Percentiles rank a stretch among this genome's conserved stretches.
These are phyloP conservation scores for Argyra leucocephala DNA, from an alignment of 2,888 invertebrate genomes.

Conservation along the genomic window DNA sequence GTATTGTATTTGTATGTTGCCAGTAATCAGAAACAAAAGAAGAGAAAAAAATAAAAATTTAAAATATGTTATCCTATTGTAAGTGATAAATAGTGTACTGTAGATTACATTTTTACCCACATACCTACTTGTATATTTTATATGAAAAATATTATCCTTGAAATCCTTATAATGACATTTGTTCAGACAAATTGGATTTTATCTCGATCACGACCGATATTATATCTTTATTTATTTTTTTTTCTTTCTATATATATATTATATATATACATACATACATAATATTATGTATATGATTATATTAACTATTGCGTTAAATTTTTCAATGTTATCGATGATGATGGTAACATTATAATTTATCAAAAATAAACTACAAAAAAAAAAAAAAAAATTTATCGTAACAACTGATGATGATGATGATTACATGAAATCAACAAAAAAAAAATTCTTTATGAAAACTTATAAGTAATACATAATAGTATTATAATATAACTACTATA, in stretches of 20 bases:
- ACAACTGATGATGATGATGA: not conserved
- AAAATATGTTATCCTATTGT: too few species aligned
- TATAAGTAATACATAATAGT: too few species aligned
- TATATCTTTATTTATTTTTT: not conserved
- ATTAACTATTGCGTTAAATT: not conserved
- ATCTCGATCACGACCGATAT: not conserved
- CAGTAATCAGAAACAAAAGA: too few species aligned
- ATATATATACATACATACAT: not conserved
- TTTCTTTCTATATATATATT: not conserved
- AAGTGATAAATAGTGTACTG: too few species aligned
- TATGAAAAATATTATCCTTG: not conserved
- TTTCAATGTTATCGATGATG: not conserved
- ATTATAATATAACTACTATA: too few species aligned
- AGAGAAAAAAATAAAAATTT: too few species aligned
- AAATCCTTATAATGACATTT: not conserved
- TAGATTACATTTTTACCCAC: too few species aligned
- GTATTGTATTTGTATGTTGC: too few species aligned
- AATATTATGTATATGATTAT: not conserved
- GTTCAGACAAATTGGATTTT: conserved; percentile 1
- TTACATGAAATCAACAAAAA: not conserved
- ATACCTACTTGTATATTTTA: too few species aligned
- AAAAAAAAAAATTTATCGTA: not conserved
- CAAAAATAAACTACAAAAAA: not conserved
- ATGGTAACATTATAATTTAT: not conserved
- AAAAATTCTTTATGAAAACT: not conserved